Evolutionary conservation across 92 coral and sea anemone genomes (phyloP).

Genomic region (Umimayanthus chanpuru): DNA sequence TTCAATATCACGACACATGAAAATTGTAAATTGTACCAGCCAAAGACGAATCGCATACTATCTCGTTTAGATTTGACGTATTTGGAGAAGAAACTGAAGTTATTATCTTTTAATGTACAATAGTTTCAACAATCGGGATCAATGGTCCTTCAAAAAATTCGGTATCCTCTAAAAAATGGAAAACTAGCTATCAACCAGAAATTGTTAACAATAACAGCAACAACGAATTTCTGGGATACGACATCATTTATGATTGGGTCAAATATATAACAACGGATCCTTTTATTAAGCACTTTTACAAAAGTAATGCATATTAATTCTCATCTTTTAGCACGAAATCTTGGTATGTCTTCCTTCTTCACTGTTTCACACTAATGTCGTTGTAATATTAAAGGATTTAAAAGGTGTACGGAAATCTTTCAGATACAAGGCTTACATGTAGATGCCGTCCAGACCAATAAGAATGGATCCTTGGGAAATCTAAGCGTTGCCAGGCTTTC

Average conservation of each 20-base stretch:
- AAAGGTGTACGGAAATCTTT: background rate
- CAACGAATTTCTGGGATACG: background rate
- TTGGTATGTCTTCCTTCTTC: background rate
- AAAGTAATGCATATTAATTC: background rate
- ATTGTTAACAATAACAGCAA: background rate
- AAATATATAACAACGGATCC: background rate
- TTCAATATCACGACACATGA: background rate
- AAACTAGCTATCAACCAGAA: background rate
- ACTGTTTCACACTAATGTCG: background rate
- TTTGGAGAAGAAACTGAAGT: background rate
- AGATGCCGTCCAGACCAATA: background rate
- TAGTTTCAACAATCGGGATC: background rate
- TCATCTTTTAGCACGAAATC: conserved; percentile 10
- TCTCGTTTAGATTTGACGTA: background rate
- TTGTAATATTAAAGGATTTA: background rate
- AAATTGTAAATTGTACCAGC: no score
- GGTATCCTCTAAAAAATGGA: background rate
- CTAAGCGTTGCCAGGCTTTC: background rate
- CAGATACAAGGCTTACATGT: background rate
- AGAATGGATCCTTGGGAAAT: background rate
- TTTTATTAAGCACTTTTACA: background rate
- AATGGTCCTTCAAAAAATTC: background rate
- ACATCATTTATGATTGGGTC: background rate
- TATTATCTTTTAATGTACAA: no score
- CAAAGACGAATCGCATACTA: background rate